Base-by-base conservation (phyloP, 1,140 invertebrate species). In the Pristionchus pacificus region DNA sequence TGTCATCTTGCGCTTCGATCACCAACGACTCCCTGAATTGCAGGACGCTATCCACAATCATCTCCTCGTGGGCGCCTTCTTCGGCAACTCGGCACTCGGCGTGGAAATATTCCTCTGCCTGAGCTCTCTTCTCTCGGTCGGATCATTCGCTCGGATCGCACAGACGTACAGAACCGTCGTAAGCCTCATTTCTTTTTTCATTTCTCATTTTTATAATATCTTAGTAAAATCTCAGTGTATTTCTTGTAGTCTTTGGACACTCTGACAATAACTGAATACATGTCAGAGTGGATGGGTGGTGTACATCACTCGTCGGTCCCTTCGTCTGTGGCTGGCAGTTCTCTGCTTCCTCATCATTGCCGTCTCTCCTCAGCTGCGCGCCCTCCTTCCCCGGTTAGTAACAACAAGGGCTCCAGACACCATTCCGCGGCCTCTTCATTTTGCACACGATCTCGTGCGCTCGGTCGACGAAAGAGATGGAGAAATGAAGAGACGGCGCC, bases 21-120 rank as follows among this genome's bases (percentile, higher is more conserved):
- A 19, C 19, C 38, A 49, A 49, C 6, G 38, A 49, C 19, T 49
- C 38, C 38, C 19, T 49, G 31, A 3, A 15, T 81, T 79, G 49
- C 66, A 81, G 69, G 58, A 62, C 28, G 65, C 72, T 15, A 66
- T 82, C 15, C 80, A 82, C 61, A 63, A 78, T 29, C 77, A 84
- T 65, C 77, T 77, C n/a, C 57, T 82, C 19, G 77, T 82, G 58
- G 80, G 80, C n/a, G 75, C 80, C 6, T 55, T 84, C 1, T 72
- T 82, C 31, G 80, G 80, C 2, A 82, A 82, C 60, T 82, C 80
- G 1, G 81, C 82, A 0, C 68, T 82, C 2, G 80, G 80, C 2
- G 80, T 82, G 15, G 80, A 82, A 60, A 81, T 82, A 55, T 82
- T 82, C 71, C 71, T 82, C 15, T 75, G 83, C 15, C 72, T 83